Evolutionary conservation across 2,888 invertebrate genomes (phyloP), one percentile per base, ranked within the genome.

Genomic region (Nomada ruficornis): DNA sequence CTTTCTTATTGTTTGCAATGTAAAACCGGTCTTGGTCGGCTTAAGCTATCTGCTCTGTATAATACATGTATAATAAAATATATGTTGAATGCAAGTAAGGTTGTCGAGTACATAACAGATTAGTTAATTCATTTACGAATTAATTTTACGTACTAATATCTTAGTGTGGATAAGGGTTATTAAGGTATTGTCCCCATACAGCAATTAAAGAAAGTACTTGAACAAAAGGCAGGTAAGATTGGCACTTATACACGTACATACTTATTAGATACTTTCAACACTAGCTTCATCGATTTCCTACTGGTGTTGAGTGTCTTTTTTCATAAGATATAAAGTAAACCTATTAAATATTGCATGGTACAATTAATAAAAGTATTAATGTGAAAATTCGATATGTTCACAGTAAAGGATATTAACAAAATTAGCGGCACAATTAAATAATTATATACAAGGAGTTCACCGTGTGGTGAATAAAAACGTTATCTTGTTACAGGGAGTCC

Each of bases 171-270:
- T 73, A 77, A 65, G 3, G 15, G 42, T 59, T 65, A 36, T 18
- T 2, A 23, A 52, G 20, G 15, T 18, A 65, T 29, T 47, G 52
- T 74, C 64, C 20, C 42, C 29, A 20, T 23, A 29, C 15, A 13
- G 57, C 54, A 60, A 67, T n/a, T 74, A 52, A 68, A n/a, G 15
- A 1, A 42, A 55, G 42, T 54, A 15, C 50, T 10, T 54, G 13
- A 67, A 50, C 54, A n/a, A n/a, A 62, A 36, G 26, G 23, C 67
- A 68, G 54, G 47, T 62, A 68, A 63, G 36, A 47, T 76, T 78
- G 76, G 77, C 77, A 78, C 77, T 68, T 47, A 52, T 54, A 55
- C 18, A 62, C 15, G 26, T 54, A 54, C 15, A 11, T 57, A 26
- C 57, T 67, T 47, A 47, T 47, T 62, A 36, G 54, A 36, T 78